Percentiles rank a stretch among this genome's conserved stretches.
Conservation (phyloP, 2,888 invertebrate species). For the Spatulosminthurus flaviceps region DNA sequence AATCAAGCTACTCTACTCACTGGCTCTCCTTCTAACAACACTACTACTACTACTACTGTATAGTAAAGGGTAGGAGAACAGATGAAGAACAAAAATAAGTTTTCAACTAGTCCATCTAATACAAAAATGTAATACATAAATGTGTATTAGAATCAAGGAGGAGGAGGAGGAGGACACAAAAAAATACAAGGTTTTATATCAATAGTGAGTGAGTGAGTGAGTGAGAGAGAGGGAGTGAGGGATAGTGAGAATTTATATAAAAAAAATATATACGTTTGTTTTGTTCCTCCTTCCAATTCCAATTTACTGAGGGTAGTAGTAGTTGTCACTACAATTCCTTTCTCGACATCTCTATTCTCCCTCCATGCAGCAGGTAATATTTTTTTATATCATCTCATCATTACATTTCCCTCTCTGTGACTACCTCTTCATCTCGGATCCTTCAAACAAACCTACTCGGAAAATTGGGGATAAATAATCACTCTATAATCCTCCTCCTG, state of each 20-base stretch:
- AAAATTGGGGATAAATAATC: no score
- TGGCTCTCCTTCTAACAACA: not conserved
- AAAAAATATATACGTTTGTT: not conserved
- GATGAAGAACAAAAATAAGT: slow-evolving; percentile 33
- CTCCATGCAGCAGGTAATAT: slow-evolving; percentile 29
- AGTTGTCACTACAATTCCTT: slow-evolving; percentile 26
- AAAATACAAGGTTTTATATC: no score
- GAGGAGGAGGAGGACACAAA: not conserved
- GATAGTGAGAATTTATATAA: not conserved
- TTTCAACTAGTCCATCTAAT: not conserved
- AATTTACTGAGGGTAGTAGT: slow-evolving; percentile 15
- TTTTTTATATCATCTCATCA: slow-evolving; percentile 30
- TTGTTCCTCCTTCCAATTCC: slow-evolving; percentile 11
- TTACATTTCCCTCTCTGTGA: not conserved
- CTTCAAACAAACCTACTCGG: no score
- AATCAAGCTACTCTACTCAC: slow-evolving; percentile 11
- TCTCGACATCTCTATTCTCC: slow-evolving; percentile 8
- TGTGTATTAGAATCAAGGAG: not conserved
- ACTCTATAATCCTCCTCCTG: no score
- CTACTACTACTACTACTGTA: no score
- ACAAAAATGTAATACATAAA: not conserved
- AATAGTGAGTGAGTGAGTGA: no score
- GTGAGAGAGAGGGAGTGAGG: not conserved
- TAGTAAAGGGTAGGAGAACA: not conserved
- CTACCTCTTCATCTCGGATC: not conserved